Evolutionary conservation across 2,113 vertebrate genomes (phyloP), one percentile per base, ranked within the genome.

Genomic region (Oxyruncus cristatus): DNA sequence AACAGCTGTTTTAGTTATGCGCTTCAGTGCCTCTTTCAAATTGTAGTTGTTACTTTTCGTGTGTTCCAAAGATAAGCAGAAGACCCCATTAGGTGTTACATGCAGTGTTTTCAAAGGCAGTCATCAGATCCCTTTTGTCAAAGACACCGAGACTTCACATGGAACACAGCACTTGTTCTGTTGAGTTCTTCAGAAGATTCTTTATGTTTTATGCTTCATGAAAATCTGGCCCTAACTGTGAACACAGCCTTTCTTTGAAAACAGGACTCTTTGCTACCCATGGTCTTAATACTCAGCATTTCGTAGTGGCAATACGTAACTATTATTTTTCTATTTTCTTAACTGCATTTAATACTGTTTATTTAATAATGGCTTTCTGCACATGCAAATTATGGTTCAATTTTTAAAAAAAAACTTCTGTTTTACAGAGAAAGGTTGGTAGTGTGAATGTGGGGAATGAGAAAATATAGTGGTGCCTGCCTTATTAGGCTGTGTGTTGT

Each of bases 1-100:
- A 74, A 35, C 5, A 42, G 24, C n/a, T 58, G 0, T 9, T 76
- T 28, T n/a, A 47, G 18, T 47, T 35, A 2, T 1, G 5, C 0
- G 1, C 20, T 37, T 80, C 9, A 27, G 0, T 30, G 30, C 33
- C 30, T 78, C 33, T 72, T 52, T 33, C 52, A 32, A 26, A 5
- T 61, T 73, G 33, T 42, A 18, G 49, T 55, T 0, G 0, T 75
- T 74, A 33, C 26, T 90, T 56, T 58, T 30, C 8, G 5, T 2
- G 3, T 67, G 33, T 53, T 68, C 41, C 14, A 13, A 42, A 42
- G 11, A 10, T 42, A 42, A 42, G 41, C 41, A 42, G 41, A 42
- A 42, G 41, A 42, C 41, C 41, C 4, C 0, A 0, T 52, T 42
- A 30, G 20, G 8, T 22, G 4, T 74, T 78, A 61, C 12, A 4